Conservation (phyloP, 2,113 vertebrate species). For the Phoenicopterus ruber region DNA sequence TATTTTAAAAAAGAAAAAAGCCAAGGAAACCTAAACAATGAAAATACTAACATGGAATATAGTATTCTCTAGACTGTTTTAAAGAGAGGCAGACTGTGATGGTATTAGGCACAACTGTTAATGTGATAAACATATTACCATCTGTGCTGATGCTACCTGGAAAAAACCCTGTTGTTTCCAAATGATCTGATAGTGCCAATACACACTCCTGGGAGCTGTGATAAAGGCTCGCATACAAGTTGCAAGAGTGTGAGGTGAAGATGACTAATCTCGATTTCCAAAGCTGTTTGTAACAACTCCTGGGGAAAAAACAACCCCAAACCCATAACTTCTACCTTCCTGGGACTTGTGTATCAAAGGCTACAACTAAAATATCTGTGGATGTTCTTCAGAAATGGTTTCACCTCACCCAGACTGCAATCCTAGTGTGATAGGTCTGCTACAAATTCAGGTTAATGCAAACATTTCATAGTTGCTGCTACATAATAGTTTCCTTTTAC, state of each 20-base stretch:
- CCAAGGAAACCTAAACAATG: neutral
- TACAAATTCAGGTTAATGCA: neutral
- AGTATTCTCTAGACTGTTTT: conserved; percentile 39
- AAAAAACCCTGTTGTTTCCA: conserved; percentile 58
- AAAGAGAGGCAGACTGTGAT: conserved; percentile 46
- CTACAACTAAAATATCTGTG: neutral
- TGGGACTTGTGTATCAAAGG: neutral
- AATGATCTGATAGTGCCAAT: conserved; percentile 35
- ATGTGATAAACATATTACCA: conserved; percentile 43
- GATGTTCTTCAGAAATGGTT: neutral
- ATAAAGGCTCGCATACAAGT: neutral
- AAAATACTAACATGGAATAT: neutral
- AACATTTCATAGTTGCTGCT: neutral
- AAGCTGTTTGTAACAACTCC: conserved; percentile 5
- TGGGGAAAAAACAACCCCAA: neutral
- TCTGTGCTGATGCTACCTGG: conserved; percentile 67
- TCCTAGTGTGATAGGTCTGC: neutral
- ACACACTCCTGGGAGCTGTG: conserved; percentile 24
- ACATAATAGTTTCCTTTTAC: neutral
- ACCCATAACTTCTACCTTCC: neutral
- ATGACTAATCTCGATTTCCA: conserved; percentile 17
- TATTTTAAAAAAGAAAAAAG: neutral
- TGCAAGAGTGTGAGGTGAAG: neutral
- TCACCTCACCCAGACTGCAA: neutral
- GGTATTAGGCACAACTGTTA: conserved; percentile 63